Base-by-base conservation (phyloP, 2,888 invertebrate genomes). In the Tetheella fluctuosa region DNA sequence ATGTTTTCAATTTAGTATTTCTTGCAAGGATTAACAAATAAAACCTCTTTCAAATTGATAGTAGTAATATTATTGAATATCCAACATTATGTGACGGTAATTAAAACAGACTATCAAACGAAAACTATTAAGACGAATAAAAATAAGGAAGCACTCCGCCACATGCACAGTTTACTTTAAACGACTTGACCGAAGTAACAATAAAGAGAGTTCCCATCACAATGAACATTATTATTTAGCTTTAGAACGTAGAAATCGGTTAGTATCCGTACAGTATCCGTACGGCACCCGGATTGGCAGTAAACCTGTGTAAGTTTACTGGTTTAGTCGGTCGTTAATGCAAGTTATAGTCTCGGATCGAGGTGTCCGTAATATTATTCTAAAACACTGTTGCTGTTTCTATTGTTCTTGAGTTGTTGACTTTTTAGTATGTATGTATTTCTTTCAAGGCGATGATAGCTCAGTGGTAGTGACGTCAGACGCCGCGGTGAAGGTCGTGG, bases 261-360 rank as follows among this genome's bases (percentile, higher is more conserved):
- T 20, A 0, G 4, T 39, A 39, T 1, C 39, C 39, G 39, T n/a
- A n/a, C n/a, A n/a, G 39, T n/a, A 39, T 39, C 39, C 15, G 39
- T n/a, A 39, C 39, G 39, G 39, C n/a, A n/a, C n/a, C 39, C n/a
- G 39, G 54, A 54, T 28, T 30, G 17, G 54, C 54, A 30, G 54
- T 54, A 54, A 54, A 54, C 54, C 17, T 1, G 39, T 30, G 30
- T 30, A 54, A 30, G 28, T 54, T 54, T 54, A 54, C 54, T 34
- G 30, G 15, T 30, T 54, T 20, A 54, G 30, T 12, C 30, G 30
- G 54, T 30, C 54, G 28, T 54, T 30, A 34, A 17, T 30, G 30
- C 30, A 30, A n/a, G 54, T 54, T 54, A 54, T 30, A 20, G 28
- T 17, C 30, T 30, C 3, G n/a, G 39, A 39, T 39, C 39, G 39